Percentiles rank a stretch among this genome's conserved stretches.
These are phyloP conservation scores for Bovichtus diacanthus DNA, from an alignment of 2,797 vertebrate species.

Conservation along the genomic window DNA sequence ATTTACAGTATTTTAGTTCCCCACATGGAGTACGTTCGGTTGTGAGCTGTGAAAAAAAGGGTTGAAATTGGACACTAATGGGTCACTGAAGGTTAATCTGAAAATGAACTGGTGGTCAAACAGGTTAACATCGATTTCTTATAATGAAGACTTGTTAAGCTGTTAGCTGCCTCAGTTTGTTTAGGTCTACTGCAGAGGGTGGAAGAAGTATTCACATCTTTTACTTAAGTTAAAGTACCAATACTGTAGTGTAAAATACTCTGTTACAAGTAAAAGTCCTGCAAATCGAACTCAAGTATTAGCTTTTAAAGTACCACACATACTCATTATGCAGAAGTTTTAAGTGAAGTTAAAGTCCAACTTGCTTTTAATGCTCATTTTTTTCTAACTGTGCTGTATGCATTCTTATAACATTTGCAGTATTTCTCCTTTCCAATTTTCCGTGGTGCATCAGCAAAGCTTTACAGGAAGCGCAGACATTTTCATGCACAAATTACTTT, in stretches of 20 bases:
- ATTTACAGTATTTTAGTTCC: slow-evolving; percentile 59
- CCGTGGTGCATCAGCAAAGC: not conserved
- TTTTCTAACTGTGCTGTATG: not conserved
- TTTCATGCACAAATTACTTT: not conserved
- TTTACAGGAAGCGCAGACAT: not conserved
- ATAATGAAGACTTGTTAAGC: slow-evolving; percentile 38
- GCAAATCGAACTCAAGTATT: no score
- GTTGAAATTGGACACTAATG: slow-evolving; percentile 28
- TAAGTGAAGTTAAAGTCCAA: not conserved
- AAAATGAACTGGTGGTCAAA: slow-evolving; percentile 39
- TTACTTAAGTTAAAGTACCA: no score
- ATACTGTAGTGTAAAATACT: no score
- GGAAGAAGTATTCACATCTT: no score
- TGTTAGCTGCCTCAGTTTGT: slow-evolving; percentile 35
- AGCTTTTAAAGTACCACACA: no score
- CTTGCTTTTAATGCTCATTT: not conserved
- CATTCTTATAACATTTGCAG: not conserved
- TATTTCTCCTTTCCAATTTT: not conserved
- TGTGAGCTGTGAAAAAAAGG: slow-evolving; percentile 29
- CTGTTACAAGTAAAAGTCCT: no score
- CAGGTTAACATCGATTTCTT: slow-evolving; percentile 28
- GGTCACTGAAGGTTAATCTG: slow-evolving; percentile 42
- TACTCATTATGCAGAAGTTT: not conserved
- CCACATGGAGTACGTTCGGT: slow-evolving; percentile 18
- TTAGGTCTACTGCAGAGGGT: slow-evolving; percentile 17